These are phyloP conservation scores for Hyperoplus lanceolatus DNA, from an alignment of 2,797 vertebrate genomes.

Conservation along the genomic window DNA sequence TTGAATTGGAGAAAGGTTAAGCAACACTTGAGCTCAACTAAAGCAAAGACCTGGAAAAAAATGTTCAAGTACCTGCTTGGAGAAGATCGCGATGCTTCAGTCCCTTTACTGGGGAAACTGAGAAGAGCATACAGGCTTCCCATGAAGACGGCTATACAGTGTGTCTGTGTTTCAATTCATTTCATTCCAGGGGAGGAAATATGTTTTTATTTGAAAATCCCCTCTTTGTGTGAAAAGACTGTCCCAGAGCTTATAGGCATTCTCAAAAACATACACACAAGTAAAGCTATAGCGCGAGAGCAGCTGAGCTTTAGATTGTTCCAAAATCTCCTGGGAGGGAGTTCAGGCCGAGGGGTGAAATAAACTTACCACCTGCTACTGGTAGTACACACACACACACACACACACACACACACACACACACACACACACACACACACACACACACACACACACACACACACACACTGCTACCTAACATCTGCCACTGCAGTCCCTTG, in stretches of 20 bases:
- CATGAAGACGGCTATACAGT: slow-evolving; percentile 15
- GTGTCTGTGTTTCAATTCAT: slow-evolving; percentile 27
- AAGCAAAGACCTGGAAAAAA: slow-evolving; percentile 44
- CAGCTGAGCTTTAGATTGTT: slow-evolving; percentile 79
- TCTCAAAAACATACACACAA: slow-evolving; percentile 56
- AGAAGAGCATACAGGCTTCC: slow-evolving; percentile 19
- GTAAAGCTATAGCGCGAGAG: slow-evolving; percentile 69
- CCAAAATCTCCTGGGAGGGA: slow-evolving; percentile 66
- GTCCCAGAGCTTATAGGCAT: slow-evolving; percentile 52
- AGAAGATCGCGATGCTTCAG: slow-evolving; percentile 2
- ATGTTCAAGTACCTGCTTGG: slow-evolving; percentile 24
- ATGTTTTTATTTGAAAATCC: slow-evolving; percentile 45
- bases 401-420: no score
- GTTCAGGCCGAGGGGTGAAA: slow-evolving; percentile 79
- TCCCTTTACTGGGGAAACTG: neutral
- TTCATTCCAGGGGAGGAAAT: slow-evolving; percentile 36
- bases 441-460: slow-evolving; percentile 42
- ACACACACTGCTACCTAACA: slow-evolving; percentile 58
- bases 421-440: slow-evolving; percentile 43
- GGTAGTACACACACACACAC: slow-evolving; percentile 63
- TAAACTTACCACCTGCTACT: slow-evolving; percentile 88
- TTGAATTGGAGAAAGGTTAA: slow-evolving; percentile 55
- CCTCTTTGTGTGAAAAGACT: slow-evolving; percentile 53
- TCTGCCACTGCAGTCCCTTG: slow-evolving; percentile 78
- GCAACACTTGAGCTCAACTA: slow-evolving; percentile 50